Percentiles rank a stretch among this genome's conserved stretches.
Conservation (phyloP, 1,140 invertebrate species). For the Musca vetustissima region DNA sequence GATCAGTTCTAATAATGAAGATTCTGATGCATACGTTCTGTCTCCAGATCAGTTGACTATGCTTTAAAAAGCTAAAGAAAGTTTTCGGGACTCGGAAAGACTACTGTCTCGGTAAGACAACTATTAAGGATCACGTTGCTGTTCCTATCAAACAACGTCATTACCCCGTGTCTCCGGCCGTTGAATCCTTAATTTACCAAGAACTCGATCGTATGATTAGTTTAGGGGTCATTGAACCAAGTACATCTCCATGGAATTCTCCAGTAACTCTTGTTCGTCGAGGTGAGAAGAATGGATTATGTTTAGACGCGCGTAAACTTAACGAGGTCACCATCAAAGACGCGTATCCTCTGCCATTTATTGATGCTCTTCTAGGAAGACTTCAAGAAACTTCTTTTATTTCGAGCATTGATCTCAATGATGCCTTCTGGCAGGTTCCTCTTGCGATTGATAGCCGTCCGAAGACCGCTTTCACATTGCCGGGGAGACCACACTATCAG, state of each 20-base stretch:
- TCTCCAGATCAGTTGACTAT: neutral
- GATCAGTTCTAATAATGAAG: neutral
- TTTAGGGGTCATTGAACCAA: conserved; percentile 34
- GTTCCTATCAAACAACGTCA: conserved; percentile 37
- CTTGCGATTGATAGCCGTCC: conserved; percentile 35
- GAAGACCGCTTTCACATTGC: conserved; percentile 56
- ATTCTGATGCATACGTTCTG: neutral
- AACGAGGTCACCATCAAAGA: conserved; percentile 41
- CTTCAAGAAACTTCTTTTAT: conserved; percentile 33
- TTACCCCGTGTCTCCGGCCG: conserved; percentile 35
- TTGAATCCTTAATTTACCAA: conserved; percentile 27
- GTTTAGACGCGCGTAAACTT: conserved; percentile 40
- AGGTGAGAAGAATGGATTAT: conserved; percentile 33
- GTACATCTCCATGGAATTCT: conserved; percentile 36
- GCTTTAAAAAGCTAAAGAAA: conserved; percentile 27
- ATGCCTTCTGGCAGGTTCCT: conserved; percentile 51
- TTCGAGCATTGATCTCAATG: conserved; percentile 25
- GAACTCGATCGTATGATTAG: conserved; percentile 38
- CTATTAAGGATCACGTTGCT: conserved; percentile 31
- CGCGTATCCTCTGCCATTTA: conserved; percentile 41
- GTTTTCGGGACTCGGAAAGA: conserved; percentile 23
- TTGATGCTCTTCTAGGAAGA: conserved; percentile 30
- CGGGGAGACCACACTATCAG: conserved; percentile 16
- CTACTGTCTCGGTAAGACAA: conserved; percentile 40
- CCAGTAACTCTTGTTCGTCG: conserved; percentile 39